A percentile compares a stretch with the other conserved stretches of the same genome.
Conservation (phyloP, 2,888 invertebrate genomes). For the Aspidiotus destructor region DNA sequence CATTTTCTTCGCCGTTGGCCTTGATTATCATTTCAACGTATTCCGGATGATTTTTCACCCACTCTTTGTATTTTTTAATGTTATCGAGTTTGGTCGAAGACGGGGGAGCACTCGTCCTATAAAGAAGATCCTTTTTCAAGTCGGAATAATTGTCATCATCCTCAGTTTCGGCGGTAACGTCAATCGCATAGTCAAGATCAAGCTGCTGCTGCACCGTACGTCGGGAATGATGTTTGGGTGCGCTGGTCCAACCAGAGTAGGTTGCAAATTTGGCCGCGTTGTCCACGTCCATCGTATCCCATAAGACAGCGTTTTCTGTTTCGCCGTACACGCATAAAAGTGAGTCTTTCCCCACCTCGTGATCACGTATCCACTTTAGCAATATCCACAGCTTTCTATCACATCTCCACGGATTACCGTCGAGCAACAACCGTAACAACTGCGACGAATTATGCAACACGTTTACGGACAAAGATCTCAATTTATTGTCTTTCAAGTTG, state of each 20-base stretch:
- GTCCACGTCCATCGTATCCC: slow-evolving; percentile 23
- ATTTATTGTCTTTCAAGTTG: slow-evolving; percentile 17
- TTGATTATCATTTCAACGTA: neutral
- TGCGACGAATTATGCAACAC: neutral
- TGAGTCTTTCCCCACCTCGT: neutral
- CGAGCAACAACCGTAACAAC: slow-evolving; percentile 1
- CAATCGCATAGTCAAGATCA: neutral
- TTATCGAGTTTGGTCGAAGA: neutral
- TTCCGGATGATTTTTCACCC: neutral
- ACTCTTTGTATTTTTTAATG: neutral
- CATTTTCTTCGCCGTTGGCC: neutral
- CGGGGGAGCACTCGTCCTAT: neutral
- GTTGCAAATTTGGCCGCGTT: slow-evolving; percentile 7
- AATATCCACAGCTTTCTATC: slow-evolving; percentile 9
- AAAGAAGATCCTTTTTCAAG: neutral
- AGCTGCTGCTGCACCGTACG: neutral
- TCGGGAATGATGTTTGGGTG: neutral
- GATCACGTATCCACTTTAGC: slow-evolving; percentile 13
- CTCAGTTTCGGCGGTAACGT: neutral
- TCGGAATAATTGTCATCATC: neutral
- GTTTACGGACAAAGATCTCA: slow-evolving; percentile 1
- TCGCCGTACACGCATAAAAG: slow-evolving; percentile 19
- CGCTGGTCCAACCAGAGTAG: neutral
- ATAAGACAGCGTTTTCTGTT: slow-evolving; percentile 22
- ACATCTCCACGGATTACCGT: slow-evolving; percentile 20